Base-by-base conservation (phyloP, 2,797 vertebrate species). In the Muscicapa striata region DNA sequence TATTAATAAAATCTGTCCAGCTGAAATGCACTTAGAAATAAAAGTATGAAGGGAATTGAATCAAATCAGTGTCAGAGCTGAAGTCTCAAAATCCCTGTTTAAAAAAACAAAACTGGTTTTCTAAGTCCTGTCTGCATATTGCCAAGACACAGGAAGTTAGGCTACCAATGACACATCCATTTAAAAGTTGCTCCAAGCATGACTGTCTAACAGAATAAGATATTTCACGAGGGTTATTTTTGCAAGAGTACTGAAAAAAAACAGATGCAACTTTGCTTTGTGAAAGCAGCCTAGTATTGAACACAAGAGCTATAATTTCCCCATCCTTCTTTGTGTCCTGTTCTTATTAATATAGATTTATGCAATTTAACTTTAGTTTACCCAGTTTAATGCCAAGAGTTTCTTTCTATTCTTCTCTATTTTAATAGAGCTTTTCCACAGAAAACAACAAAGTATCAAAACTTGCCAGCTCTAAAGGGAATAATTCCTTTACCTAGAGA, bases 201-300 rank as follows among this genome's bases (percentile, higher is more conserved):
- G 69, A 96, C 87, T 83, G 55, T 89, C 40, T 84, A 84, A 76
- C 67, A 93, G 84, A 89, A 69, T 73, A 91, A 89, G 55, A 94
- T 76, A 94, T 69, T 59, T 78, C 64, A 49, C 10, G 14, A 81
- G 32, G 2, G 24, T 67, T 94, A 76, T 95, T 96, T 87, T 85
- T 93, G 67, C 84, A 80, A 83, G 15, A 41, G 59, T 54, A 72
- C 32, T 66, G 32, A 93, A 95, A 93, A 93, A 89, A 76, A 87
- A 13, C 5, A 72, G n/a, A 77, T 62, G 30, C 32, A 83, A 75
- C 48, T 52, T 81, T 72, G 38, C 63, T 87, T 72, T 86, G 43
- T 94, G 72, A 95, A 75, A 87, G 59, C 58, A 95, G 45, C 20
- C 32, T 81, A 43, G 18, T n/a, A 93, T 83, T 61, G 81, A 93